These are phyloP conservation scores for Scarus forsteni DNA, from an alignment of 2,797 vertebrate genomes.

Conservation along the genomic window DNA sequence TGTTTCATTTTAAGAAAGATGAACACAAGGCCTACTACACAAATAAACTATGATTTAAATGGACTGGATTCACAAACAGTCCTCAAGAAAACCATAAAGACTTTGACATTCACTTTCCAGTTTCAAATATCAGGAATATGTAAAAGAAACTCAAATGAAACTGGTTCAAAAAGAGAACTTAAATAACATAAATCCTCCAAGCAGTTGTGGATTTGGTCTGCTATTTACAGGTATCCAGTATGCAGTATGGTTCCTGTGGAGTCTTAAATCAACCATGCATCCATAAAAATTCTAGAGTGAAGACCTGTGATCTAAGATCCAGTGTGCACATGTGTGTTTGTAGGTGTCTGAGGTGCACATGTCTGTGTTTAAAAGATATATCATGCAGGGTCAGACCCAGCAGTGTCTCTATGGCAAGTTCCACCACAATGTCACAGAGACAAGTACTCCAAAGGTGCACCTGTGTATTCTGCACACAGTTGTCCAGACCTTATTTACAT, in stretches of 20 bases:
- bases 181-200: background rate
- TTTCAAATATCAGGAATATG: too few relatives aligned
- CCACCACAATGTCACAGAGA: conserved; percentile 53
- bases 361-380: conserved; percentile 31
- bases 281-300: conserved; percentile 38
- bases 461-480: conserved; percentile 49
- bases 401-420: conserved; percentile 50
- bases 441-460: conserved; percentile 49
- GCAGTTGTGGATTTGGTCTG: conserved; percentile 14
- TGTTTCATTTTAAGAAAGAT: too few relatives aligned
- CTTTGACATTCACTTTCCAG: too few relatives aligned
- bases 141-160: too few relatives aligned
- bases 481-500: conserved; percentile 1
- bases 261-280: conserved; percentile 34
- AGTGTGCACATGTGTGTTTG: background rate
- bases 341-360: conserved; percentile 3
- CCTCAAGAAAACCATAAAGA: too few relatives aligned
- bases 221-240: conserved; percentile 24
- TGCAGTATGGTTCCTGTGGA: conserved; percentile 25
- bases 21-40: too few relatives aligned
- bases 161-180: too few relatives aligned
- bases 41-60: too few relatives aligned
- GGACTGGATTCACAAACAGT: too few relatives aligned
- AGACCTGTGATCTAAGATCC: conserved; percentile 33
- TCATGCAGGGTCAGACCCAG: conserved; percentile 40